Conservation (phyloP, 1,140 invertebrate genomes). For the Tetragnatha versicolor region DNA sequence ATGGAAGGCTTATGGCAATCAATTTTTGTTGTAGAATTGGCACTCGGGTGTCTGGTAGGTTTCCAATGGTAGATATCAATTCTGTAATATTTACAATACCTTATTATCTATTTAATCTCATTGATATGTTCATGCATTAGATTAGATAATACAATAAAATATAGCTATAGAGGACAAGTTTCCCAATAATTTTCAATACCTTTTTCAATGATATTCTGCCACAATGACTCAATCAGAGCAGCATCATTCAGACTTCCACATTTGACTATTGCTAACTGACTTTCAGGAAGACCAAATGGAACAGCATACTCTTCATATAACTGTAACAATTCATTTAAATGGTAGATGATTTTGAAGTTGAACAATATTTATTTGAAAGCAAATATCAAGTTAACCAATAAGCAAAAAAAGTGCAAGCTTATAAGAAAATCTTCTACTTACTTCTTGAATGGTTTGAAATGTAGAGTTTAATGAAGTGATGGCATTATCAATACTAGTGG, state of each 20-base stretch:
- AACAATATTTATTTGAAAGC: constrained; percentile 60
- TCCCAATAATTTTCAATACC: no score
- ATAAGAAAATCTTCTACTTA: not conserved
- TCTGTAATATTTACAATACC: constrained; percentile 32
- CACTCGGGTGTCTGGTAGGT: constrained; percentile 57
- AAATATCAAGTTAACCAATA: constrained; percentile 63
- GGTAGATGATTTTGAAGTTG: not conserved
- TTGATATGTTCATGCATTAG: not conserved
- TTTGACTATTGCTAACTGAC: constrained; percentile 69
- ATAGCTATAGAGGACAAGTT: no score
- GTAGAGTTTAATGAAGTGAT: constrained; percentile 67
- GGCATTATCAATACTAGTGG: constrained; percentile 63
- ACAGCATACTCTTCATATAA: constrained; percentile 72
- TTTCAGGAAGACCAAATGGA: constrained; percentile 67
- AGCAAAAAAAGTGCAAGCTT: not conserved
- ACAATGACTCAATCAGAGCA: constrained; percentile 67
- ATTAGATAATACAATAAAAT: not conserved
- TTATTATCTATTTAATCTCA: no score
- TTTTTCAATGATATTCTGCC: constrained; percentile 69
- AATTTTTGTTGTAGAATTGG: constrained; percentile 65
- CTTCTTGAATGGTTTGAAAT: constrained; percentile 65
- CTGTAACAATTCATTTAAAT: constrained; percentile 64
- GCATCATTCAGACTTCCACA: constrained; percentile 68
- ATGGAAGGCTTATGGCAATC: constrained; percentile 64
- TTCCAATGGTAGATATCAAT: constrained; percentile 11